Percentiles rank a stretch among this genome's conserved stretches.
These are phyloP conservation scores for Drosophila nr. medialis DNA, from an alignment of 2,888 invertebrate species.

Conservation along the genomic window DNA sequence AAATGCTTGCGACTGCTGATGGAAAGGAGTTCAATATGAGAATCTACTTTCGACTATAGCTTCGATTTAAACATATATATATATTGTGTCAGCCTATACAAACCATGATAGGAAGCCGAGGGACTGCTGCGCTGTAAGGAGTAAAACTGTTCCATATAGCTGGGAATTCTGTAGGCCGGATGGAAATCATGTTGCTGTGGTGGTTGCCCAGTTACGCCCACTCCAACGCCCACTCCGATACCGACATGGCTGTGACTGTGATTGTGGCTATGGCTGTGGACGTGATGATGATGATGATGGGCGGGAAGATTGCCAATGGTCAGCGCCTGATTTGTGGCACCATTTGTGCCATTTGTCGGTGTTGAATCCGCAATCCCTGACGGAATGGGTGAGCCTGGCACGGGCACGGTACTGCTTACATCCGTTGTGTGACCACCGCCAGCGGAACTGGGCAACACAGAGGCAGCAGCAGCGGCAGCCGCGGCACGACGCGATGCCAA, in stretches of 20 bases:
- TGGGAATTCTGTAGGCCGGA: conserved; percentile 90
- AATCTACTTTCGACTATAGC: too few relatives aligned
- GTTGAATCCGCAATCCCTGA: conserved; percentile 39
- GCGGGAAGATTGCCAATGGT: conserved; percentile 31
- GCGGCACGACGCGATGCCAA: conserved; percentile 85
- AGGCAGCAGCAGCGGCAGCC: conserved; percentile 85
- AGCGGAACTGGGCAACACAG: conserved; percentile 81
- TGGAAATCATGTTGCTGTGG: conserved; percentile 86
- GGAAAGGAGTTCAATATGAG: too few relatives aligned
- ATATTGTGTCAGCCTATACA: conserved; percentile 35
- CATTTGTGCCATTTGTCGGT: conserved; percentile 26
- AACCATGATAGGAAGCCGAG: conserved; percentile 90
- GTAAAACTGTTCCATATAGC: conserved; percentile 92
- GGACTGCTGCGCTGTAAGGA: conserved; percentile 89
- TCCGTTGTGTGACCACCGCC: conserved; percentile 56
- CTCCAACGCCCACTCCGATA: conserved; percentile 52
- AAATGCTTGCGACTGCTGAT: too few relatives aligned
- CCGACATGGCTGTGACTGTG: conserved; percentile 51
- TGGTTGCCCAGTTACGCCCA: conserved; percentile 84
- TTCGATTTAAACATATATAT: too few relatives aligned
- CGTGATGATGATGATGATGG: conserved; percentile 62
- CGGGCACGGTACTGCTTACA: conserved; percentile 55
- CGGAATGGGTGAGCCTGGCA: conserved; percentile 22
- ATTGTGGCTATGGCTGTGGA: conserved; percentile 56
- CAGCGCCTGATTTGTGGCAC: conserved; percentile 21